Percentiles rank a stretch among this genome's conserved stretches.
These are phyloP conservation scores for Phataginus tricuspis DNA, from an alignment of 2,797 vertebrate species.

Conservation along the genomic window DNA sequence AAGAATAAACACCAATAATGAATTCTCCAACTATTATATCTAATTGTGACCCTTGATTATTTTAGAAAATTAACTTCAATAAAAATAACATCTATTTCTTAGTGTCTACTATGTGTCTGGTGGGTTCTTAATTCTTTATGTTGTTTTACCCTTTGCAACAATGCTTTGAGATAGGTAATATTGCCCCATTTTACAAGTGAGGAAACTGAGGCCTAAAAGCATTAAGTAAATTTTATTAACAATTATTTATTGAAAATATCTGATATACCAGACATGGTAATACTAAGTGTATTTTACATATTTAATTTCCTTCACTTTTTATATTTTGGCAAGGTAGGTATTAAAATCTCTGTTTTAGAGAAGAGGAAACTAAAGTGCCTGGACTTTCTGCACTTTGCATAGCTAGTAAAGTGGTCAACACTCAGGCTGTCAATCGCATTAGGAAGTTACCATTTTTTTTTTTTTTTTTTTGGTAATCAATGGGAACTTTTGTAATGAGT, in stretches of 20 bases:
- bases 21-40: not conserved
- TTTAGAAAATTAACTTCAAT: not conserved
- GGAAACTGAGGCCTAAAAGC: not conserved
- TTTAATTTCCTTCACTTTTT: not conserved
- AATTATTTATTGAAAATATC: slow-evolving; percentile 20
- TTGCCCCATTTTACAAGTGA: not conserved
- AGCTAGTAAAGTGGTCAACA: not conserved
- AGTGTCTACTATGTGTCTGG: not conserved
- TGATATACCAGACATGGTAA: not conserved
- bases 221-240: not conserved
- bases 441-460: not conserved
- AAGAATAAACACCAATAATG: not conserved
- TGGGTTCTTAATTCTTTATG: not conserved
- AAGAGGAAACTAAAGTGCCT: not conserved
- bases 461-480: not conserved
- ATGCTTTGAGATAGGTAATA: not conserved
- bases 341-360: slow-evolving; percentile 4
- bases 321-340: not conserved
- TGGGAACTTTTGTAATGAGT: not conserved
- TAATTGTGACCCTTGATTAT: not conserved
- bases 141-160: not conserved
- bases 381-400: not conserved
- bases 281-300: not conserved
- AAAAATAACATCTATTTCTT: not conserved
- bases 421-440: not conserved